These are phyloP conservation scores for Chymomyza caudatula DNA, from an alignment of 2,888 invertebrate genomes.

Conservation along the genomic window DNA sequence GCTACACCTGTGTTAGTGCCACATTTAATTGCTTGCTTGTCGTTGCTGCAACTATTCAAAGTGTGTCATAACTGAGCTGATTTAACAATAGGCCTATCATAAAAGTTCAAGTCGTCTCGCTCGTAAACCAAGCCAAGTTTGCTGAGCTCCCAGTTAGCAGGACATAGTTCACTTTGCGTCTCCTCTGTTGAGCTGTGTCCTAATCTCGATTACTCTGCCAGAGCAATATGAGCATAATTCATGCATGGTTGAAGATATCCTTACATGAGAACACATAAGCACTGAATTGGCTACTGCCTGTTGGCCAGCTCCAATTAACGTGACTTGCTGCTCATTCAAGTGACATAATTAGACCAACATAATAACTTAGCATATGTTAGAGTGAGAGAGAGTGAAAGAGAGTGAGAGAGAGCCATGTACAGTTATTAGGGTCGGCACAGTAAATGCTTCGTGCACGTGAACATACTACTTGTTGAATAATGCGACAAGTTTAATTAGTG, in stretches of 20 bases:
- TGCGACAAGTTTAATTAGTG: not conserved
- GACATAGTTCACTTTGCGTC: too few species aligned
- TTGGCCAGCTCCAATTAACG: slow-evolving; percentile 32
- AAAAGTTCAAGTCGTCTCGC: not conserved
- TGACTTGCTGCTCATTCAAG: slow-evolving; percentile 34
- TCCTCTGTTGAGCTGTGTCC: too few species aligned
- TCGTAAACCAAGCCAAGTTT: not conserved
- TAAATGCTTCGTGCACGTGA: not conserved
- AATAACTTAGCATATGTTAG: not conserved
- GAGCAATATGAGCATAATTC: slow-evolving; percentile 10
- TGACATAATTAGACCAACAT: slow-evolving; percentile 43
- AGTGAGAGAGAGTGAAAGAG: not conserved
- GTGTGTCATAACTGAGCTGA: slow-evolving; percentile 48
- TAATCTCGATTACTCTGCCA: not conserved
- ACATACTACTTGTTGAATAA: not conserved
- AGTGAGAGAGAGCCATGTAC: not conserved
- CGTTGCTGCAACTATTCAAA: slow-evolving; percentile 49
- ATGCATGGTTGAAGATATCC: slow-evolving; percentile 12
- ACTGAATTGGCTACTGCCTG: not conserved
- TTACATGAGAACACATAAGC: not conserved
- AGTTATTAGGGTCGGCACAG: not conserved
- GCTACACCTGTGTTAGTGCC: slow-evolving; percentile 8
- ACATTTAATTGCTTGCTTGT: slow-evolving; percentile 27
- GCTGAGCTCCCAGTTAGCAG: not conserved
- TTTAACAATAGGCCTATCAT: not conserved